A percentile compares a stretch with the other conserved stretches of the same genome.
Conservation (phyloP, 2,888 invertebrate species). For the Pseudeuparius sepicola region DNA sequence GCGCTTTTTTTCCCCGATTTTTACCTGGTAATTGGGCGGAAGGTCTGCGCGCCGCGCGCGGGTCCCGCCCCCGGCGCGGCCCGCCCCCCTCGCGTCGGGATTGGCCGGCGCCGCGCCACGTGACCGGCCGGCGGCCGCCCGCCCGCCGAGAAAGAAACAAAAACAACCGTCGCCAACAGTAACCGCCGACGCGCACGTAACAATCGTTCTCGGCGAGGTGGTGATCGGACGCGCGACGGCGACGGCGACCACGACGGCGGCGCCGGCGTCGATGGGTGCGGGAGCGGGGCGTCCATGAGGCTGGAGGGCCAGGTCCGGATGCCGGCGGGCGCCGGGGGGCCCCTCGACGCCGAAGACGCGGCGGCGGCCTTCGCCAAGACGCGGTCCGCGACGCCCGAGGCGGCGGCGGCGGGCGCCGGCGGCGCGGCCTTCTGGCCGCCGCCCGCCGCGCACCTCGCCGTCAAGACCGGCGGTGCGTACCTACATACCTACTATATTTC, state of each 20-base stretch:
- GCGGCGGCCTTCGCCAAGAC: conserved; percentile 60
- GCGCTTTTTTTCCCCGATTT: conserved; percentile 33
- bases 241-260: conserved; percentile 11
- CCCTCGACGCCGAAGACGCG: conserved; percentile 46
- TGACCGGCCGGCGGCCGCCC: conserved; percentile 41
- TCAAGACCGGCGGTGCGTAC: no score
- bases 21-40: conserved; percentile 36
- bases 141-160: conserved; percentile 42
- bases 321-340: conserved; percentile 40
- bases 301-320: conserved; percentile 36
- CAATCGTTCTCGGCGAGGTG: conserved; percentile 36
- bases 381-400: conserved; percentile 59
- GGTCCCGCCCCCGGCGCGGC: conserved; percentile 36
- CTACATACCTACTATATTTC: no score
- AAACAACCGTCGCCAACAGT: conserved; percentile 42
- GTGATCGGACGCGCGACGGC: conserved; percentile 10
- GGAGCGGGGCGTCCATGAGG: conserved; percentile 25
- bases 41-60: conserved; percentile 36
- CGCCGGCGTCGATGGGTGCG: not conserved
- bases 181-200: conserved; percentile 40
- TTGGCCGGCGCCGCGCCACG: conserved; percentile 37
- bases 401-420: conserved; percentile 44
- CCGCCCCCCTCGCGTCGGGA: conserved; percentile 37
- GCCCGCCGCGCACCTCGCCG: no score
- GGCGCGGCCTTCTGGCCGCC: no score